A percentile compares a stretch with the other conserved stretches of the same genome.
Conservation (phyloP, 2,797 vertebrate genomes). For the Adrianichthys oophorus region DNA sequence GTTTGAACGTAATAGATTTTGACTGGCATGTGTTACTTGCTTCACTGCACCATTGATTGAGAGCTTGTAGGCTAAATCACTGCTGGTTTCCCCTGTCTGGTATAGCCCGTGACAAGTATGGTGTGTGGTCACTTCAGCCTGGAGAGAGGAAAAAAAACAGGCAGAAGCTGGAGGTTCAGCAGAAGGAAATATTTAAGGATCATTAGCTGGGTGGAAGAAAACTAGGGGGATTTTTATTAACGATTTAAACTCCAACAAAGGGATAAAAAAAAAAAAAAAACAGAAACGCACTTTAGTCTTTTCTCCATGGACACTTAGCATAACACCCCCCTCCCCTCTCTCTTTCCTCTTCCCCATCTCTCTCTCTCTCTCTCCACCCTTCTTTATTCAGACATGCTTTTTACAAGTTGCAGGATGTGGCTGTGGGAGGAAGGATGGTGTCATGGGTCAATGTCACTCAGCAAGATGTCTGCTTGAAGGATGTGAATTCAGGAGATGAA, state of each 20-base stretch:
- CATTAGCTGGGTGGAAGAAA: constrained; percentile 3
- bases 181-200: constrained; percentile 22
- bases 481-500: constrained; percentile 30
- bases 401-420: constrained; percentile 77
- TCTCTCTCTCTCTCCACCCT: constrained; percentile 42
- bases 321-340: constrained; percentile 55
- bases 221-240: constrained; percentile 9
- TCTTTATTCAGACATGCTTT: constrained; percentile 75
- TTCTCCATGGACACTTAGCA: constrained; percentile 58
- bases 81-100: constrained; percentile 85
- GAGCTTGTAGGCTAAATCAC: constrained; percentile 93
- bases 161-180: constrained; percentile 23
- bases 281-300: constrained; percentile 54
- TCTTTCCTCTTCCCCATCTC: constrained; percentile 39
- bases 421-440: constrained; percentile 67
- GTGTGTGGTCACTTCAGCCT: constrained; percentile 76
- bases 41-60: constrained; percentile 92
- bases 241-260: constrained; percentile 16
- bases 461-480: constrained; percentile 41
- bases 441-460: constrained; percentile 77
- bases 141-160: constrained; percentile 13
- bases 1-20: constrained; percentile 93
- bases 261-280: constrained; percentile 33
- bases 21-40: constrained; percentile 92
- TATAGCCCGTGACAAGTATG: constrained; percentile 80